phyloP scores from a whole-genome alignment of 2,888 invertebrate species.

The Pandemis corylana region DNA sequence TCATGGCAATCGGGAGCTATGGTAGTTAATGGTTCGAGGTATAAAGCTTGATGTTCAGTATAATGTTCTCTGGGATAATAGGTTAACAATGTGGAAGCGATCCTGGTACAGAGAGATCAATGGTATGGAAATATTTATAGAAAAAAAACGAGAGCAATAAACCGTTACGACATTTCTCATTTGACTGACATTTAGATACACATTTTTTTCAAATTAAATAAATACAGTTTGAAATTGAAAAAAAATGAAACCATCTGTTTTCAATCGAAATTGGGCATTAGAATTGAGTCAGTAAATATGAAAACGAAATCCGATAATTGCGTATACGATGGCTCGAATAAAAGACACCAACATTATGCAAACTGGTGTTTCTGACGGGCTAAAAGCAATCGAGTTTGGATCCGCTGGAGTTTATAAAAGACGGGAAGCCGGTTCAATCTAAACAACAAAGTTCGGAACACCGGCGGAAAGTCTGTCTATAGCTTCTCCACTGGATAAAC shows the following conservation, averaged over 20 bases:
- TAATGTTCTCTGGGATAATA: constrained; percentile 12
- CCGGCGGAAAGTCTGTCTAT: constrained; percentile 5
- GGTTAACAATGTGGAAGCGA: constrained; percentile 11
- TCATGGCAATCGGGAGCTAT: constrained; percentile 6
- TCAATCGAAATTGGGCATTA: too few relatives aligned
- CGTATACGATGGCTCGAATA: background rate
- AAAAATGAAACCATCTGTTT: too few relatives aligned
- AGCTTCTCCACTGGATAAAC: background rate
- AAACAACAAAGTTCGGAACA: constrained; percentile 6
- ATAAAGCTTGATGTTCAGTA: constrained; percentile 7
- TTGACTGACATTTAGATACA: background rate
- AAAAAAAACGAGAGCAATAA: background rate
- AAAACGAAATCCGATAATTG: too few relatives aligned
- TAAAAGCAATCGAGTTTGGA: background rate
- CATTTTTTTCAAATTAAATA: background rate
- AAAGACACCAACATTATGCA: constrained; percentile 1
- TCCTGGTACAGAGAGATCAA: background rate
- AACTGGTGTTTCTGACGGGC: background rate
- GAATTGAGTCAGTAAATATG: too few relatives aligned
- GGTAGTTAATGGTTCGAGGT: constrained; percentile 14
- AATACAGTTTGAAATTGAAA: too few relatives aligned
- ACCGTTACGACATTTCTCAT: background rate
- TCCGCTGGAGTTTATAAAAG: background rate
- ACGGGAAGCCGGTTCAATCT: constrained; percentile 2
- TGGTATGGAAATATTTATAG: background rate